These are phyloP conservation scores for Hippocampus abdominalis DNA, from an alignment of 2,113 vertebrate species.

Conservation along the genomic window DNA sequence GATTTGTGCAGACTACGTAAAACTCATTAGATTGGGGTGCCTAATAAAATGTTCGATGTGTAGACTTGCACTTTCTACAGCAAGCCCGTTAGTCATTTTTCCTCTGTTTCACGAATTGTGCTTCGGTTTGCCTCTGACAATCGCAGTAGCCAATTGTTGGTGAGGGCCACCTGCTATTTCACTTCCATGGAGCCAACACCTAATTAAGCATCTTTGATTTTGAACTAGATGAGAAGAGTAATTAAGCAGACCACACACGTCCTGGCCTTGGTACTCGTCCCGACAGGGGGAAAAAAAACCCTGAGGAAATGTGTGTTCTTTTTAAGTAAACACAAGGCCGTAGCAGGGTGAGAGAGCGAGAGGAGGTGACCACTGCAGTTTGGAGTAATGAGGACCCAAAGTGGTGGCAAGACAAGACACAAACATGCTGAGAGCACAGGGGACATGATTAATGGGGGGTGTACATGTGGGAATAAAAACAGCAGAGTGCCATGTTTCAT, in stretches of 20 bases:
- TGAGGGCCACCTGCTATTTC: slow-evolving; percentile 32
- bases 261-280: slow-evolving; percentile 33
- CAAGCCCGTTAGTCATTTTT: neutral
- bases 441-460: slow-evolving; percentile 52
- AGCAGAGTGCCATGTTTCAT: slow-evolving; percentile 49
- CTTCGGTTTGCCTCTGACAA: slow-evolving; percentile 17
- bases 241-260: slow-evolving; percentile 48
- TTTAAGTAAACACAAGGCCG: slow-evolving; percentile 45
- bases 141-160: slow-evolving; percentile 24
- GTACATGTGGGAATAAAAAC: slow-evolving; percentile 42
- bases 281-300: slow-evolving; percentile 8
- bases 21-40: neutral
- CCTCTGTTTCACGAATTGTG: neutral
- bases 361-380: slow-evolving; percentile 30
- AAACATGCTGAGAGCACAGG: slow-evolving; percentile 39
- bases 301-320: slow-evolving; percentile 4
- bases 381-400: slow-evolving; percentile 45
- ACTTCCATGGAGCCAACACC: slow-evolving; percentile 44
- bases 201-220: slow-evolving; percentile 63
- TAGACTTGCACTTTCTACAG: neutral
- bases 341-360: slow-evolving; percentile 17
- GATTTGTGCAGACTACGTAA: too few relatives aligned
- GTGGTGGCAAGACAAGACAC: slow-evolving; percentile 43
- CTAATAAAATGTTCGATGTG: neutral
- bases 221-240: slow-evolving; percentile 61